Conservation (phyloP, 2,888 invertebrate species). For the Uropetala carovei region DNA sequence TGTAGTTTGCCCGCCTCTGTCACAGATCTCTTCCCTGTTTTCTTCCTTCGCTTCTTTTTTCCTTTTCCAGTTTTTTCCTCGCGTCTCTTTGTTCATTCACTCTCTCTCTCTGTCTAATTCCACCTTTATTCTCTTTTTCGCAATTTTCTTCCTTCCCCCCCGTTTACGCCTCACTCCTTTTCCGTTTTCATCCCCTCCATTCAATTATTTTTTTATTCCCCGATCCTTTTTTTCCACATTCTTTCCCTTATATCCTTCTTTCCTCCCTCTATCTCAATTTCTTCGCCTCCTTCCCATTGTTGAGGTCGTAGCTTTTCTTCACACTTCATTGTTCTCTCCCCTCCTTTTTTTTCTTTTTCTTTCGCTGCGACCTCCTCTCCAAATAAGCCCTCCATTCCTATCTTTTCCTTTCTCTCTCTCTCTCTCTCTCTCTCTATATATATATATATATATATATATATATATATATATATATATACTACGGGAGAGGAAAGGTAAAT, state of each 20-base stretch:
- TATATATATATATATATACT: too few relatives aligned
- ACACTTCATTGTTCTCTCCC: background rate
- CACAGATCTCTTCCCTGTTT: background rate
- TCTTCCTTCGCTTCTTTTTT: background rate
- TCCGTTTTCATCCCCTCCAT: background rate
- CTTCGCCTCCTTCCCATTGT: background rate
- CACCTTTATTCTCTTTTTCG: background rate
- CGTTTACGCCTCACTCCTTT: background rate
- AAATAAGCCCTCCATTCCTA: background rate
- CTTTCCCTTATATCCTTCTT: background rate
- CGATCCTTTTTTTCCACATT: background rate
- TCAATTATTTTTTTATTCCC: background rate
- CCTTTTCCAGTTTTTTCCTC: background rate
- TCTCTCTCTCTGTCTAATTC: background rate
- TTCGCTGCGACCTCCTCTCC: slow-evolving; percentile 7
- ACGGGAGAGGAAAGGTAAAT: too few relatives aligned
- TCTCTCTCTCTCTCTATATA: too few relatives aligned
- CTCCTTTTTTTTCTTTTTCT: background rate
- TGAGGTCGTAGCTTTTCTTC: background rate
- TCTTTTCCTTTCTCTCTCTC: background rate
- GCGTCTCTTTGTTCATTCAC: background rate
- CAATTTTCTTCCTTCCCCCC: background rate
- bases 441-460: too few relatives aligned
- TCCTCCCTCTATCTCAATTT: background rate
- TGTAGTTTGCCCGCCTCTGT: background rate